Evolutionary conservation across 2,113 vertebrate species (phyloP).

Genomic region (Pygathrix nemaeus): DNA sequence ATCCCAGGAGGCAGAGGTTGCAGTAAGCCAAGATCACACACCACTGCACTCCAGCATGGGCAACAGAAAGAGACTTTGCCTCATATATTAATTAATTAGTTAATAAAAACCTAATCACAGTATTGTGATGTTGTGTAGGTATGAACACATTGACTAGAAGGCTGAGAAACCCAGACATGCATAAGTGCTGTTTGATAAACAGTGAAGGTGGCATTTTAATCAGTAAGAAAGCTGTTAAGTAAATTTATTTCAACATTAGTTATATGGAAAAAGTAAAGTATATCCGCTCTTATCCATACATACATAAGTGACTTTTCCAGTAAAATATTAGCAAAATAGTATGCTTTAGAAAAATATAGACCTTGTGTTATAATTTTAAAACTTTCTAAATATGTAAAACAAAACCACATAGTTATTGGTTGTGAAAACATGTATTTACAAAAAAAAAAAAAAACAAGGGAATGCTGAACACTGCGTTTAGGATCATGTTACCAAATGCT

Average conservation of each 20-base stretch:
- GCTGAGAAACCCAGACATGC: background rate
- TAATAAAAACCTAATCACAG: background rate
- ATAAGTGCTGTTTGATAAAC: background rate
- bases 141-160: background rate
- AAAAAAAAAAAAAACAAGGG: background rate
- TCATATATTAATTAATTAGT: too few species aligned
- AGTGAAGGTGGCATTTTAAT: background rate
- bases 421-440: background rate
- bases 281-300: background rate
- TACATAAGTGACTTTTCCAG: conserved; percentile 9
- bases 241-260: background rate
- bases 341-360: background rate
- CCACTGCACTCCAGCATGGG: too few species aligned
- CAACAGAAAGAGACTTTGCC: too few species aligned
- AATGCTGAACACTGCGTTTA: background rate
- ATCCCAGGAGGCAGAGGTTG: too few species aligned
- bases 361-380: background rate
- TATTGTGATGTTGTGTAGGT: background rate
- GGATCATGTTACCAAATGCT: background rate
- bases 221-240: background rate
- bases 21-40: too few species aligned
- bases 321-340: background rate
- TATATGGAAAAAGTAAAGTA: background rate
- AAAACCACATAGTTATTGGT: background rate
- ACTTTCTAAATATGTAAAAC: background rate